Evolutionary conservation across 2,113 vertebrate genomes (phyloP), one percentile per base, ranked within the genome.

Genomic region (Microtus ochrogaster): DNA sequence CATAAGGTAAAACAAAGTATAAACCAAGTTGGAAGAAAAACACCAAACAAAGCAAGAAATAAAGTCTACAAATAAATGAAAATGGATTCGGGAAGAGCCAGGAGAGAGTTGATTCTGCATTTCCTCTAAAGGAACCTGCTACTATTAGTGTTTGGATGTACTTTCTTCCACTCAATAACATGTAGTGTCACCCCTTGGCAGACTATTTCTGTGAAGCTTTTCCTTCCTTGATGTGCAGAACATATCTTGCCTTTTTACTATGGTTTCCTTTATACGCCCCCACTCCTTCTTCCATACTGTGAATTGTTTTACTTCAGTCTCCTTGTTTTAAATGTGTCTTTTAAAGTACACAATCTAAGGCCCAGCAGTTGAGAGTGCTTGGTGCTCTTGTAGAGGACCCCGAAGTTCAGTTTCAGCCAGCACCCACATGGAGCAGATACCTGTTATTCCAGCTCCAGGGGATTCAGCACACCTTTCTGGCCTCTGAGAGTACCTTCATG

Each of bases 1-100:
- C 66, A 91, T 65, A 94, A 94, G 33, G 66, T 76, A 66, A 91
- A 95, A 63, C 72, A 65, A 85, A 84, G 70, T 76, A 70, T 55
- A 91, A 77, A 72, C 14, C 58, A 89, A 95, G 30, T 26, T 28
- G 24, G 10, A 21, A n/a, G n/a, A 1, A 21, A 87, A 78, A 55
- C 8, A 76, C 13, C 36, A 92, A 85, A 73, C 7, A 68, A 78
- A 94, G 83, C 11, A 52, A 70, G 74, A 82, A 77, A 41, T 81
- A 81, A 89, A 92, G 77, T 63, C 74, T 81, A 86, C 30, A 94
- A 92, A 82, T 68, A 77, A 82, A 91, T 82, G 22, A 36, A 68
- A 94, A 91, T 49, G 8, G 36, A 47, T 77, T 16, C 8, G 81
- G 77, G 58, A 3, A 74, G 17, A 79, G 58, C 22, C 22, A 12